Evolutionary conservation across 2,888 invertebrate species (phyloP), one percentile per base, ranked within the genome.

Genomic region (Ophion slaviceki): DNA sequence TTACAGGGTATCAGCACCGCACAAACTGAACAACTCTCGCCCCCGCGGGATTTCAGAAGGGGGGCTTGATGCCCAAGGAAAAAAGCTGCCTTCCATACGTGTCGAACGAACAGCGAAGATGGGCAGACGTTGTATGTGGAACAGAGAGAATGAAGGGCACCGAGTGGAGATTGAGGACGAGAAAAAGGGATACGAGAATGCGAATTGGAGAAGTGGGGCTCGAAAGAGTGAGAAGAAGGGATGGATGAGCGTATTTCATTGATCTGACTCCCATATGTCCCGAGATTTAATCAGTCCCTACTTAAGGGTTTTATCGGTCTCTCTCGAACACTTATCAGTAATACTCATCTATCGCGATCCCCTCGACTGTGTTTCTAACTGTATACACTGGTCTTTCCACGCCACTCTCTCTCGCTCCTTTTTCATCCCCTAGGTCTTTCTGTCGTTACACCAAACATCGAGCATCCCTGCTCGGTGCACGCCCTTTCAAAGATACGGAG

Each of bases 41-140:
- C 89, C 87, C 77, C 86, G 32, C 36, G 87, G 87, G 84, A 68
- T 20, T 80, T 86, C 10, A 53, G 84, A 77, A 62, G 86, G 84
- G 77, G 86, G 70, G 83, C 14, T 57, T 40, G 1, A 81, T 24
- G 81, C 82, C 76, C 93, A 94, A 94, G 93, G 92, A 80, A 80
- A 94, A 94, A 94, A 66, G 75, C 61, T 77, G 80, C 61, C n/a
- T 47, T 82, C 86, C 85, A 86, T 87, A 80, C 62, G 67, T 85
- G 84, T 57, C 88, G 92, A 94, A 92, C 94, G 95, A 95, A 93
- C 94, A 89, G 90, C 90, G 94, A 92, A 94, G 94, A 92, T 89
- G 92, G 94, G 94, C 94, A 94, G 94, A 95, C 14, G 53, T 94
- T 53, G 91, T 86, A 70, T 17, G 66, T 67, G 62, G 45, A 40